Evolutionary conservation across 2,797 vertebrate genomes (phyloP).

Genomic region (Molossus alvarezi): DNA sequence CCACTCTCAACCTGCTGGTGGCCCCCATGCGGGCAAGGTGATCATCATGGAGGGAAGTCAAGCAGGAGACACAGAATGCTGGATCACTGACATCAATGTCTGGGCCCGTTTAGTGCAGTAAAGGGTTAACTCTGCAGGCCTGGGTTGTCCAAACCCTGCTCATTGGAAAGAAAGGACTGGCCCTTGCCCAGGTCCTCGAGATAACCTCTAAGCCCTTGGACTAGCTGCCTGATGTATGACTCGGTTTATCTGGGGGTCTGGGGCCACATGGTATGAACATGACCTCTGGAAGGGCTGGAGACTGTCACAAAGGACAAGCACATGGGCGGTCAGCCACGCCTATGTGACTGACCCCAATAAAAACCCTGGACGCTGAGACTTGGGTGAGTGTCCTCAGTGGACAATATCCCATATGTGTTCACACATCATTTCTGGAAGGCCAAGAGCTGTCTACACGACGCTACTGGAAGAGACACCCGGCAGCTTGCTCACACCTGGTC

Average conservation of each 20-base stretch:
- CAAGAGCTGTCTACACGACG: neutral
- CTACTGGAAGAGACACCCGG: neutral
- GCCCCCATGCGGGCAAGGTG: neutral
- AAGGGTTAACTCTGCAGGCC: neutral
- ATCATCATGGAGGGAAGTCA: accelerated
- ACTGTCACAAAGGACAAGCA: neutral
- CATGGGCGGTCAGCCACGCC: neutral
- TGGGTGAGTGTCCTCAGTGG: neutral
- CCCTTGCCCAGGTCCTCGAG: neutral
- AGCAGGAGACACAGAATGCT: neutral
- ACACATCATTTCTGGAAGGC: neutral
- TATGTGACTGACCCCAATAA: neutral
- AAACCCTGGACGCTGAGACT: neutral
- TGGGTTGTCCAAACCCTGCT: neutral
- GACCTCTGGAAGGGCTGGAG: neutral
- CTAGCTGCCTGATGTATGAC: neutral
- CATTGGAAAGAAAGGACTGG: neutral
- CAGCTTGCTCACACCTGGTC: too few species aligned
- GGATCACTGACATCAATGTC: neutral
- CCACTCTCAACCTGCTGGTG: neutral
- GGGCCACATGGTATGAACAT: neutral
- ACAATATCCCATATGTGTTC: neutral
- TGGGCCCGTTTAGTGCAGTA: neutral
- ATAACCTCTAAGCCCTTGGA: neutral
- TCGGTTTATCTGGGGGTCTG: neutral